Evolutionary conservation across 2,113 vertebrate species (phyloP).

Genomic region (Psilopsiagon aurifrons): DNA sequence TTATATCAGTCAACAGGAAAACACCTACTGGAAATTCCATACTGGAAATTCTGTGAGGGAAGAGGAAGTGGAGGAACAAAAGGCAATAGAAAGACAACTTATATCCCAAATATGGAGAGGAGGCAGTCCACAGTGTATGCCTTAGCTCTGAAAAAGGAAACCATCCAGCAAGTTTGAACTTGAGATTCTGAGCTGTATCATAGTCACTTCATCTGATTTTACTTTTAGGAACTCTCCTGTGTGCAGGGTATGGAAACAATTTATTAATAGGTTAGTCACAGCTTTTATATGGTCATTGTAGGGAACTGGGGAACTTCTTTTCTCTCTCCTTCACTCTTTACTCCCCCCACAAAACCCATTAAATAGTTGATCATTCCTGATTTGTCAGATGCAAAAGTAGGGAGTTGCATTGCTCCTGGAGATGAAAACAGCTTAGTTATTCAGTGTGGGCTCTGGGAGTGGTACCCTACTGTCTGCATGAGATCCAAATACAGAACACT

Average conservation of each 20-base stretch:
- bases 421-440: conserved; percentile 43
- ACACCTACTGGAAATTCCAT: not conserved
- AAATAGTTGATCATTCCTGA: conserved; percentile 13
- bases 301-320: not conserved
- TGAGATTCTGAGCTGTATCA: not conserved
- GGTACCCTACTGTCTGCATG: not conserved
- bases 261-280: conserved; percentile 37
- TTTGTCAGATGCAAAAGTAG: conserved; percentile 61
- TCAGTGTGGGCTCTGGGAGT: not conserved
- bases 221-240: not conserved
- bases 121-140: not conserved
- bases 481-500: conserved; percentile 17
- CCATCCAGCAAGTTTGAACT: not conserved
- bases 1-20: conserved; percentile 6
- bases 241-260: conserved; percentile 8
- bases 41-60: not conserved
- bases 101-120: not conserved
- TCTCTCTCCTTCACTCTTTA: not conserved
- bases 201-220: conserved; percentile 35
- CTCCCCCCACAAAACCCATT: not conserved
- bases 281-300: conserved; percentile 28
- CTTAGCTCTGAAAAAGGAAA: not conserved
- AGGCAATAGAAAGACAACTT: not conserved
- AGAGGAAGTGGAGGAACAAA: not conserved
- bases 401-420: not conserved